Conservation (phyloP, 2,888 invertebrate species). For the Meteorus colon region DNA sequence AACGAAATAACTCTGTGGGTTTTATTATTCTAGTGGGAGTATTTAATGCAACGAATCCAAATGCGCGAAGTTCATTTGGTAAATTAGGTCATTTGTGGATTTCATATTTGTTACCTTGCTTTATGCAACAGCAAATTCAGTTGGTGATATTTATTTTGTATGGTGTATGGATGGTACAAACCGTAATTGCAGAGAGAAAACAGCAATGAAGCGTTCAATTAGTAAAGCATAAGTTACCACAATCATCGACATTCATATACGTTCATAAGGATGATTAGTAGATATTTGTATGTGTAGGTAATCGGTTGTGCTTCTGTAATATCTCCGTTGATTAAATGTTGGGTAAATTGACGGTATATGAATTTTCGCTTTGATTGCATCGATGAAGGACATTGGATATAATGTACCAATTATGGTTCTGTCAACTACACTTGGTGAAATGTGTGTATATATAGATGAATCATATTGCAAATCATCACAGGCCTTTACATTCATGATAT, state of each 20-base stretch:
- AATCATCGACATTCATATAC: conserved; percentile 34
- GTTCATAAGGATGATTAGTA: not conserved
- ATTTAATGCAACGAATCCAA: conserved; percentile 29
- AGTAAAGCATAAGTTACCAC: not conserved
- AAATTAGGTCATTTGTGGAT: conserved; percentile 41
- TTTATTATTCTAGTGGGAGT: conserved; percentile 47
- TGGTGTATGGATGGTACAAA: not conserved
- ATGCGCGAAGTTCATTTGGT: conserved; percentile 30
- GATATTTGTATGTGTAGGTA: not conserved
- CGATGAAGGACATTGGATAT: not conserved
- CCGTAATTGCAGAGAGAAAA: not conserved
- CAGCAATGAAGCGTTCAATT: conserved; percentile 1
- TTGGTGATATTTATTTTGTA: not conserved
- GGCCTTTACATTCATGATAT: not conserved
- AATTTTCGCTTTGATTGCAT: conserved; percentile 13
- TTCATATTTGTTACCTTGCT: conserved; percentile 7
- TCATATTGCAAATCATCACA: not conserved
- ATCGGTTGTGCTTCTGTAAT: not conserved
- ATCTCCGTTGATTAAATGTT: not conserved
- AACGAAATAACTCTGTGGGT: conserved; percentile 34
- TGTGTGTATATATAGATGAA: not conserved
- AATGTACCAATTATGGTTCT: conserved; percentile 21
- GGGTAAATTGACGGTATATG: conserved; percentile 3
- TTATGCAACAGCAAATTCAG: conserved; percentile 10
- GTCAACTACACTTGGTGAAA: conserved; percentile 22